Percentiles rank a stretch among this genome's conserved stretches.
These are phyloP conservation scores for Tauraco erythrolophus DNA, from an alignment of 2,113 vertebrate genomes.

Conservation along the genomic window DNA sequence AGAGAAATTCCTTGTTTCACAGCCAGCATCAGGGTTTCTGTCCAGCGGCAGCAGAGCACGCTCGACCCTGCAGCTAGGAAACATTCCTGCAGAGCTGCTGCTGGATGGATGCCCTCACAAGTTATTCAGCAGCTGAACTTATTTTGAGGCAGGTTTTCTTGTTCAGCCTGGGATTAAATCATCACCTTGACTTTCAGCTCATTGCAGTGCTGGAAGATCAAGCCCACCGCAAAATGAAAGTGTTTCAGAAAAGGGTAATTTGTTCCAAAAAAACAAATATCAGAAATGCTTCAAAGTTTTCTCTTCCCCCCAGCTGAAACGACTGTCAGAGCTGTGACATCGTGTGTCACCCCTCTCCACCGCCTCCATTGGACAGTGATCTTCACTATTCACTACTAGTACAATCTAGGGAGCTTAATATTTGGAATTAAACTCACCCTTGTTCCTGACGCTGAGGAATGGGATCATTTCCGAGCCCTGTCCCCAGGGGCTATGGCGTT, in stretches of 20 bases:
- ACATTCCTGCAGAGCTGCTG: neutral
- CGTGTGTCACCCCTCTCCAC: neutral
- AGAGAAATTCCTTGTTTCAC: neutral
- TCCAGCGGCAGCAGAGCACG: neutral
- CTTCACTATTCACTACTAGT: neutral
- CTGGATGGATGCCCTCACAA: slow-evolving; percentile 20
- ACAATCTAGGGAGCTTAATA: neutral
- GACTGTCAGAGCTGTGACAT: neutral
- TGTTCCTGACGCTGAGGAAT: neutral
- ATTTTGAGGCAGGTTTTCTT: neutral
- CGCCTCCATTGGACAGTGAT: fast-evolving
- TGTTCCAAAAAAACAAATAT: neutral
- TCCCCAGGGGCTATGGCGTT: fast-evolving
- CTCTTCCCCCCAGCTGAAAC: neutral
- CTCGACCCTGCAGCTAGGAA: neutral
- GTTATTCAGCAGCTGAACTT: neutral
- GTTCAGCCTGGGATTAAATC: neutral
- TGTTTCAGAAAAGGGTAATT: neutral
- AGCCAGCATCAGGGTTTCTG: neutral
- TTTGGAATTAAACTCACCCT: neutral
- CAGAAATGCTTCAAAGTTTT: neutral
- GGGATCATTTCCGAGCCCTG: neutral
- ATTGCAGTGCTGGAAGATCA: neutral
- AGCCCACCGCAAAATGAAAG: neutral
- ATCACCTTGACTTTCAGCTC: neutral